phyloP scores from a whole-genome alignment of 2,888 invertebrate genomes.

The Sipha maydis region DNA sequence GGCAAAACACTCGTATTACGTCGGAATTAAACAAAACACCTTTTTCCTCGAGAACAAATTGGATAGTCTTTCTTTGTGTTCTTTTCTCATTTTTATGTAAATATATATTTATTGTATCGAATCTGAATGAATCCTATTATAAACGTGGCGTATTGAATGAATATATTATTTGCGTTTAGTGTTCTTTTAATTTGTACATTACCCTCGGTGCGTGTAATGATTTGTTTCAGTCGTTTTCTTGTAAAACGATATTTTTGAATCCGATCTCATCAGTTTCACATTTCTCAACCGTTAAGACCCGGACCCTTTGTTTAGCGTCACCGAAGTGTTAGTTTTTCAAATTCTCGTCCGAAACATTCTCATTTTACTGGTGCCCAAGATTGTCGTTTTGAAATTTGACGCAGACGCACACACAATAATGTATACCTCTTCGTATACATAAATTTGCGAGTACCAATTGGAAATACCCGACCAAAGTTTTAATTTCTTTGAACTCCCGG shows the following conservation, averaged over 20 bases:
- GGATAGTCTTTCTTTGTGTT: conserved; percentile 13
- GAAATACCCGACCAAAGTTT: conserved; percentile 15
- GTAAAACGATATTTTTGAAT: conserved; percentile 60
- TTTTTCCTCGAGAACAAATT: conserved; percentile 10
- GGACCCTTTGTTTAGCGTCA: conserved; percentile 41
- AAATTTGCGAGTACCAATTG: conserved; percentile 3
- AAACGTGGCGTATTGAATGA: conserved; percentile 16
- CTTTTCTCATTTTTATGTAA: background rate
- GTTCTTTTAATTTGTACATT: conserved; percentile 28
- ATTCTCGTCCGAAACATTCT: conserved; percentile 37
- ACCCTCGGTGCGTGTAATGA: conserved; percentile 22
- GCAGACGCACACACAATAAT: conserved; percentile 1
- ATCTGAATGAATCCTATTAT: conserved; percentile 1
- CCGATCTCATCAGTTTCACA: conserved; percentile 60
- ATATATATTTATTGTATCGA: conserved; percentile 6
- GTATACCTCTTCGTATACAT: background rate
- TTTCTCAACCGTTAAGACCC: conserved; percentile 35
- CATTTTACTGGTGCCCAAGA: conserved; percentile 36
- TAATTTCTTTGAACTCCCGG: conserved; percentile 6
- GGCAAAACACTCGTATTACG: conserved; percentile 32
- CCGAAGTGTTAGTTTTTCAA: conserved; percentile 42
- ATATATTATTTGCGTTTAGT: background rate
- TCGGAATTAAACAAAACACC: background rate
- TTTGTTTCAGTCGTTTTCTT: conserved; percentile 28
- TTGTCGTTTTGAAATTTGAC: conserved; percentile 47